Percentiles rank a stretch among this genome's conserved stretches.
Evolutionary conservation across 1,140 invertebrate genomes (phyloP).

Genomic region (Saccostrea glomerata): DNA sequence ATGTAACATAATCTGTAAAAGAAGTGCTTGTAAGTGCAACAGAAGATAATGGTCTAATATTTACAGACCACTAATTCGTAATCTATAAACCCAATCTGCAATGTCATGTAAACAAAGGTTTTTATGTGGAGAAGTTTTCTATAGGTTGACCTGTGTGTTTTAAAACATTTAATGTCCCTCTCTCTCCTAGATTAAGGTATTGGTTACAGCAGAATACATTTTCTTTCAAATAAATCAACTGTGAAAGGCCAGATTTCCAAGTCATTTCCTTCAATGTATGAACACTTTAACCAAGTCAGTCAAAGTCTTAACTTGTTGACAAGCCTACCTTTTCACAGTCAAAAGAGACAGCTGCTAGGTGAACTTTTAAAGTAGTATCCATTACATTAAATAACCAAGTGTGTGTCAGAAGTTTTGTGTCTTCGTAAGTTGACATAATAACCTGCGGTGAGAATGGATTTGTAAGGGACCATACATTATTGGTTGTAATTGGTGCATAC

Average conservation of each 20-base stretch:
- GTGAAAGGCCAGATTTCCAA: constrained; percentile 31
- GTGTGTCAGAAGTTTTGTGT: constrained; percentile 14
- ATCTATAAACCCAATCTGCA: constrained; percentile 25
- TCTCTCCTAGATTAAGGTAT: background rate
- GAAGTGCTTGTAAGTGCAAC: constrained; percentile 35
- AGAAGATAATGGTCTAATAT: constrained; percentile 24
- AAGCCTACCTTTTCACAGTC: constrained; percentile 24
- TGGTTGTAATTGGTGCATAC: background rate
- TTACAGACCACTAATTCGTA: constrained; percentile 30
- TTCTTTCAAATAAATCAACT: constrained; percentile 38
- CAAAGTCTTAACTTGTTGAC: constrained; percentile 23
- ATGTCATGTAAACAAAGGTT: constrained; percentile 30
- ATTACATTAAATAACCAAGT: constrained; percentile 37
- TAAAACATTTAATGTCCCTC: constrained; percentile 31
- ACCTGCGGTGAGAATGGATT: constrained; percentile 1
- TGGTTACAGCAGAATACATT: constrained; percentile 24
- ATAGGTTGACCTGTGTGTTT: constrained; percentile 13
- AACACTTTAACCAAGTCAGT: constrained; percentile 36
- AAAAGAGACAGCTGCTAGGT: constrained; percentile 4
- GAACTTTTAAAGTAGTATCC: constrained; percentile 11
- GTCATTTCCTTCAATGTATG: constrained; percentile 32
- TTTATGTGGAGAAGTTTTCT: constrained; percentile 36
- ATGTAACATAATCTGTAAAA: constrained; percentile 26
- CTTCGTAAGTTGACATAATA: constrained; percentile 12
- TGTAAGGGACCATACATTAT: constrained; percentile 12